Percentiles rank a stretch among this genome's conserved stretches.
These are phyloP conservation scores for Amblyornis subalaris DNA, from an alignment of 2,113 vertebrate genomes.

Conservation along the genomic window DNA sequence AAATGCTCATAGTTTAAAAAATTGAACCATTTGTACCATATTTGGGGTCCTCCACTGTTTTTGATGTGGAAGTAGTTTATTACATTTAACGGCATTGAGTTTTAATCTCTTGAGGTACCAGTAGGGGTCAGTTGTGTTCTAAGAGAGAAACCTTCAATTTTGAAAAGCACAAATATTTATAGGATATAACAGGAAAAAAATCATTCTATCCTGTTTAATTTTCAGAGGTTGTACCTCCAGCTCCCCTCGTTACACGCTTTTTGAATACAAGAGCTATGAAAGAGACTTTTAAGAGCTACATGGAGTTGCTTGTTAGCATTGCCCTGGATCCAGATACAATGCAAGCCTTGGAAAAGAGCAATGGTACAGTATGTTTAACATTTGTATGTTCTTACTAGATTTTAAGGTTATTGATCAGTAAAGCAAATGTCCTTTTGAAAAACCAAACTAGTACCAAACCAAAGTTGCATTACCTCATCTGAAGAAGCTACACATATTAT, in stretches of 20 bases:
- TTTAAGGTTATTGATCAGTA: not conserved
- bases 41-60: not conserved
- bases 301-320: conserved; percentile 92
- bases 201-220: not conserved
- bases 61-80: not conserved
- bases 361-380: conserved; percentile 77
- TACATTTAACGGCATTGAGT: not conserved
- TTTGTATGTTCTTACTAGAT: not conserved
- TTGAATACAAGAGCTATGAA: conserved; percentile 96
- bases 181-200: not conserved
- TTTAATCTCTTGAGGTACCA: conserved; percentile 1
- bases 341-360: conserved; percentile 87
- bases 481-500: not conserved
- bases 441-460: no score
- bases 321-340: conserved; percentile 90
- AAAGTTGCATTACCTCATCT: not conserved
- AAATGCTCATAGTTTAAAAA: not conserved
- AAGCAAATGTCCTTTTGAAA: not conserved
- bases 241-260: conserved; percentile 84
- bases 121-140: conserved; percentile 54
- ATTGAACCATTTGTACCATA: not conserved
- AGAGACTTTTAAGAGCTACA: conserved; percentile 94
- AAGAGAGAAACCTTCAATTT: not conserved
- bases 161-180: not conserved
- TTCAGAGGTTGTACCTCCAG: conserved; percentile 82